Evolutionary conservation across 2,113 vertebrate genomes (phyloP), one percentile per base, ranked within the genome.

Genomic region (Cheirogaleus medius): DNA sequence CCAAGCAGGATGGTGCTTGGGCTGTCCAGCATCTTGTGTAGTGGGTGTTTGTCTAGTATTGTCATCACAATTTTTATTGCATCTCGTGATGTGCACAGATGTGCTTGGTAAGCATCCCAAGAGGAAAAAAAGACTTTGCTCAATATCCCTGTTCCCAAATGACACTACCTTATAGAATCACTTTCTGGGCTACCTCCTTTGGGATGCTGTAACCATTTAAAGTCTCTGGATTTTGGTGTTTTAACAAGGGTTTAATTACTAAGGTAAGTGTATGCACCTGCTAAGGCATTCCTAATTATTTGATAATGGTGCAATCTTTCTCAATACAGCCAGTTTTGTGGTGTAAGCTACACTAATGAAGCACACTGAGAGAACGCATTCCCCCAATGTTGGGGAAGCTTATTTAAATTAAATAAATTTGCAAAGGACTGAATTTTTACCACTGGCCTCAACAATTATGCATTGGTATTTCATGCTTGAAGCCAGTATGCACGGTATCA

Each of bases 201-300:
- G 99, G 99, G 99, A 99, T 98, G 89, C 96, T 97, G 98, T 98
- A 99, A 98, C 99, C 98, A 99, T 99, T 99, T 99, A 98, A 98
- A 99, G 98, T 99, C 99, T 99, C 99, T 99, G 99, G 99, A 99
- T 99, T 99, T 99, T 99, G 99, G 99, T 99, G 99, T 99, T 99
- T 99, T 99, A 99, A 99, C 99, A 99, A 99, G 99, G 99, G 99
- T 99, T 99, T 99, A 99, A 99, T 99, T 99, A 99, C 99, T 99
- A 99, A 99, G 99, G 99, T 99, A 99, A 99, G 99, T 99, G 98
- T 99, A 98, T 98, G 99, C 99, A 99, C 99, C 99, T 99, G 99
- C 99, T 99, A 99, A 99, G 98, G 99, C 98, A 99, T 98, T 98
- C 98, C 99, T 99, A 99, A 99, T 99, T 98, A 98, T 99, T 99